Evolutionary conservation across 2,113 vertebrate species (phyloP), one percentile per base, ranked within the genome.

Genomic region (Scytalopus superciliaris): DNA sequence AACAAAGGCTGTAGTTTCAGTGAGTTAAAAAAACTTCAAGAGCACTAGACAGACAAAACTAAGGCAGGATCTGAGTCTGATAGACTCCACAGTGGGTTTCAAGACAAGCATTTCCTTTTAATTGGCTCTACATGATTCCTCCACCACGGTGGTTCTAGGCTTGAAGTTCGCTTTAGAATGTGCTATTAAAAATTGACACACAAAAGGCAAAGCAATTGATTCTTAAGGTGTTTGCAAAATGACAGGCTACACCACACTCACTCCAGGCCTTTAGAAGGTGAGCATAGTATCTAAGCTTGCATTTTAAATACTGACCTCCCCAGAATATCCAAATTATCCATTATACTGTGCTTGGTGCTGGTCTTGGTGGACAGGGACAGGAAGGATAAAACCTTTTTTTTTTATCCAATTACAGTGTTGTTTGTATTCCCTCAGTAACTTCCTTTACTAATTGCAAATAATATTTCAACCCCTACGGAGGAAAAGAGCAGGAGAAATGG

Each of bases 211-310:
- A 82, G 37, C 9, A 74, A 57, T 19, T 35, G 14, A 53, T 84
- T 86, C 37, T 42, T 62, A 53, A 53, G 31, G 5, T 44, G n/a
- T n/a, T n/a, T 60, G 47, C 35, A 79, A 55, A 85, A 72, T 64
- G 55, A 28, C 22, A 69, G 45, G 24, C 33, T 59, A 28, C 1
- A 3, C 8, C n/a, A n/a, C 0, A 0, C 12, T 68, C 63, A 35
- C 8, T 12, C 45, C 50, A 73, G 16, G 7, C 30, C 9, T 62
- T 88, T 70, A 42, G 37, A 59, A 74, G 50, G 55, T 69, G 19
- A 69, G 14, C 16, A 53, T 89, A 66, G 49, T 42, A 79, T 68
- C 19, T 57, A 44, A 84, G 23, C 39, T 45, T 50, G 42, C 19
- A 37, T 76, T 57, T 62, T 5, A 77, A 96, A 42, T 19, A 39